phyloP scores from a whole-genome alignment of 1,140 invertebrate species.

The Saccostrea echinata region DNA sequence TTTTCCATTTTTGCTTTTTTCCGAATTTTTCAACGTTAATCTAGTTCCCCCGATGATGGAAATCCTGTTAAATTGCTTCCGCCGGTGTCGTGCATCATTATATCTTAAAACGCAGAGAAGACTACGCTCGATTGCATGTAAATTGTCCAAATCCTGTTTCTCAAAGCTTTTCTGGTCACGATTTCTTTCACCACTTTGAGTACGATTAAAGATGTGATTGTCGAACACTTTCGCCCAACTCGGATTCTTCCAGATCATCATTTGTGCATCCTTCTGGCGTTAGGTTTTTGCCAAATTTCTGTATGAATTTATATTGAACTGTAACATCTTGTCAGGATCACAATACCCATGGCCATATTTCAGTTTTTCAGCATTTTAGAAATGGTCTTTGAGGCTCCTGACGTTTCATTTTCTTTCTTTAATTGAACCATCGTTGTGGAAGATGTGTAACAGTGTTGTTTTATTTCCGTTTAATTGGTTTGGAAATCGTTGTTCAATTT shows the following conservation, averaged over 20 bases:
- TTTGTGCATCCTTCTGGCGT: not conserved
- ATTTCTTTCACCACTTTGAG: not conserved
- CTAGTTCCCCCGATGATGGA: not conserved
- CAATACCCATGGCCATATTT: not conserved
- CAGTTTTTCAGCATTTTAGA: not conserved
- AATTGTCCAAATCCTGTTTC: conserved; percentile 23
- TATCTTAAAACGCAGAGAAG: not conserved
- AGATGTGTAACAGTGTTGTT: not conserved
- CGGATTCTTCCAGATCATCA: not conserved
- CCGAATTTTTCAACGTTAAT: conserved; percentile 10
- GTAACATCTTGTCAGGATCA: too few relatives aligned
- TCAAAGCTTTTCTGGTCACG: not conserved
- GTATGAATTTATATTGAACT: too few relatives aligned
- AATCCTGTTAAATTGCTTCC: conserved; percentile 12
- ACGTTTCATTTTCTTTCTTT: not conserved
- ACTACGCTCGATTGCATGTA: conserved; percentile 13
- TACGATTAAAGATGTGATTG: not conserved
- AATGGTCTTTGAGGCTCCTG: too few relatives aligned
- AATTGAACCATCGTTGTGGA: not conserved
- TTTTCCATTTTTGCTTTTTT: not conserved
- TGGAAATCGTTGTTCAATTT: not conserved
- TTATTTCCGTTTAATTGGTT: not conserved
- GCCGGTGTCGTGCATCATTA: not conserved
- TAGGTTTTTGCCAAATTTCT: too few relatives aligned
- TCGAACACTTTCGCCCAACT: not conserved